Evolutionary conservation across 2,888 invertebrate genomes (phyloP), one percentile per base, ranked within the genome.

Genomic region (Strigamia transsilvanica): DNA sequence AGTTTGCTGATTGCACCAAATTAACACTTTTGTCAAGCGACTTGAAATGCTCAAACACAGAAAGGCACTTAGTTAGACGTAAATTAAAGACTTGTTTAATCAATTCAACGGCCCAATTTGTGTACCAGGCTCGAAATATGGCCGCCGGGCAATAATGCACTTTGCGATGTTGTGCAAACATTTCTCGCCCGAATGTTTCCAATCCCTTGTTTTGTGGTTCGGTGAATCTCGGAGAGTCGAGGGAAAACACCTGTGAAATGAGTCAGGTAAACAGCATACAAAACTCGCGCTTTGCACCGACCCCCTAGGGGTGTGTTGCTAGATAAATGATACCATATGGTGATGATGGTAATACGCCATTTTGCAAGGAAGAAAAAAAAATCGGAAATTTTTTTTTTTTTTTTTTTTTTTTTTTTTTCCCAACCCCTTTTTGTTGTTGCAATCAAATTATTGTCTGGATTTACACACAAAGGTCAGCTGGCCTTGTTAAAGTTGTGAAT

Each of bases 201-300:
- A 15, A 27, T 32, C 66, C 32, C 66, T 23, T 27, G 66, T 66
- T 66, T 27, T 23, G 15, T 66, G 66, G 66, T 66, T 66, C 66
- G 23, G 66, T 66, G 66, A 66, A 66, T 66, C 66, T 66, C 66
- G 9, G 66, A 66, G 66, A 66, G 66, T 66, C 66, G 66, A 13
- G 66, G 66, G 66, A 66, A 66, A 66, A 23, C 66, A 27, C 66
- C 66, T 66, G 66, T 66, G 66, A 66, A 66, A 66, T 66, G 66
- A 66, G 66, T 66, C 66, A 66, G 27, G 66, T 66, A 66, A 66
- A 66, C 66, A 66, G 2, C 7, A 66, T 23, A 32, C 66, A 66
- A 66, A 66, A 51, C 51, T 27, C 27, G 23, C 27, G 66, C 27
- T 32, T 66, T 32, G 23, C 61, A 23, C 23, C 27, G 2, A 66